Evolutionary conservation across 2,888 invertebrate genomes (phyloP), one percentile per base, ranked within the genome.

Genomic region (Tetragonula carbonaria): DNA sequence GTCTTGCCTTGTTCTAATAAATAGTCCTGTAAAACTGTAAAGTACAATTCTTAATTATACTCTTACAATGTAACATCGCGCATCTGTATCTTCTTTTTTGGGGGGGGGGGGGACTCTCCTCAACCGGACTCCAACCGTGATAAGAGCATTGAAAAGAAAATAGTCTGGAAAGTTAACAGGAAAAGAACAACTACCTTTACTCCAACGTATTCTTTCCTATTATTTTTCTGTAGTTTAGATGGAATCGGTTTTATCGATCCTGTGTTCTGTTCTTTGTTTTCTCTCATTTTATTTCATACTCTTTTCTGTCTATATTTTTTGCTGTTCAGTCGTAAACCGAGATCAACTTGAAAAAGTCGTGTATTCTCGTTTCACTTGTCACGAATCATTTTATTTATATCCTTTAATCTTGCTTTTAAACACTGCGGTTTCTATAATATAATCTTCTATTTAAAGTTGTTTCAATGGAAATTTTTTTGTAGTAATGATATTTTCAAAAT

Each of bases 361-460:
- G 55, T 4, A 62, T 70, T 85, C 71, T 72, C 76, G 74, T 85
- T 71, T 53, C 77, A 28, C 23, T 63, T 70, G 85, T 76, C 80
- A 18, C 70, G 67, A 59, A 70, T 72, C 62, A 85, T 85, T 80
- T 85, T 85, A 78, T 85, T 85, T 85, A 77, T 77, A 74, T 13
- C n/a, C n/a, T 14, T 4, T 11, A 53, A 57, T 28, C 23, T 2
- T 38, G 66, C 65, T 71, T 5, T 23, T 50, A 18, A 5, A 45
- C 28, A 57, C 28, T 55, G 73, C 50, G 11, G 18, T n/a, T 45
- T 21, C n/a, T 45, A 45, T 8, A 45, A 11, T 1, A 45, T 45
- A 45, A 45, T 45, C 8, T 45, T 45, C 1, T 45, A 45, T 45
- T 45, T 45, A 11, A 45, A 45, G 2, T 45, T 45, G 8, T 45